Evolutionary conservation across 2,888 invertebrate genomes (phyloP), one percentile per base, ranked within the genome.

Genomic region (Melinaea marsaeus): DNA sequence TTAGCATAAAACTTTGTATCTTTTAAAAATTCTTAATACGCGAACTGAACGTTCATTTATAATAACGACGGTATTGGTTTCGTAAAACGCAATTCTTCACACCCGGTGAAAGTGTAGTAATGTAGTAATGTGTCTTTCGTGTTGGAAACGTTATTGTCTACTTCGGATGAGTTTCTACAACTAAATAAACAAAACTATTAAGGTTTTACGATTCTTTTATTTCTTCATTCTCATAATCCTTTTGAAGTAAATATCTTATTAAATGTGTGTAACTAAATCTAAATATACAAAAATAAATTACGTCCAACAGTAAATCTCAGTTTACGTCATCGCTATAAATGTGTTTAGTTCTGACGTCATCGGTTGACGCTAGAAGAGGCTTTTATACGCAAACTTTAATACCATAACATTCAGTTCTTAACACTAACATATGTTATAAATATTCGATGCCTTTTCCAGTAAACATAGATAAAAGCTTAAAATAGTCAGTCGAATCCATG

Each of bases 301-400:
- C 42, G 42, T 42, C 7, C 11, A 42, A 37, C 7, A 37, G 37
- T 7, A 37, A 42, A 42, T 46, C 65, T 64, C 66, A 67, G 69
- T 75, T 79, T 75, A 75, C 77, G 74, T 79, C 78, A 76, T 65
- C 71, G 69, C 72, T 71, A 73, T 81, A 80, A 83, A 83, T 83
- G 80, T 80, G 79, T 79, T 62, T 55, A 47, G 58, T 64, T 63
- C 58, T 67, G 42, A 42, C 58, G 48, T 58, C 13, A 35, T 48
- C 5, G 13, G 58, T 75, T 70, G 74, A 74, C 9, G 48, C 22
- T 22, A 22, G 58, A 48, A 58, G 58, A 58, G 58, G 58, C 58
- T 77, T 84, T 78, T 79, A 69, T 76, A 34, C 13, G 34, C 13
- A 58, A 13, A 48, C 58, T 13, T 11, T 5, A 35, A n/a, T 48